Base-by-base conservation (phyloP, 64 coral and sea anemone genomes). In the Actinia equina region DNA sequence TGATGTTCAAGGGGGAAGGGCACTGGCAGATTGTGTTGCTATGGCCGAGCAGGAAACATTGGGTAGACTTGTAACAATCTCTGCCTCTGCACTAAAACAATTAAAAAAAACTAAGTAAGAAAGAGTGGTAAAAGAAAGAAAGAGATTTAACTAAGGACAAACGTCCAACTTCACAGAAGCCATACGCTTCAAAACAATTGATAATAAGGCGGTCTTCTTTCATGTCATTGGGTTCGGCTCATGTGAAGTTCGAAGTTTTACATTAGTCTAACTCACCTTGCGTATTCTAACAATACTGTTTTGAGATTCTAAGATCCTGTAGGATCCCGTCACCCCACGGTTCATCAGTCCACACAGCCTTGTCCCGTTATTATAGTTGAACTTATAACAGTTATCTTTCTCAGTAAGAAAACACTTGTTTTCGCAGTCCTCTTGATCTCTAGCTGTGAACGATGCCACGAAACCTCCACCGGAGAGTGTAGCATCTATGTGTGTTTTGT, bases 1-100 rank as follows among this genome's bases (percentile, higher is more conserved):
- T 30, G 26, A 41, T 74, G 69, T 74, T 74, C 69, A 74, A 74
- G 69, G 69, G 69, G 69, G 69, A 26, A 30, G 69, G 69, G 69
- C 69, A 74, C 69, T 41, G 69, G 69, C 69, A 74, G n/a, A 12
- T 74, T 14, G 69, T 74, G 69, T 74, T 16, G 26, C 69, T 74
- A 10, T 74, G 3, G 27, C 26, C 69, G 26, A 14, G 69, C 23
- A 74, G 25, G 69, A 74, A 74, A 18, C 69, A 74, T 2, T 30
- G 69, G 0, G 69, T 74, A 2, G 69, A 74, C 69, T 14, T 27
- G 69, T 30, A 12, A 16, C 69, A 74, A 14, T 27, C 23, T 41
- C 14, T 0, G 3, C 25, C 25, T 30, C 69, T 25, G 14, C 69
- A 74, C 69, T 74, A 13, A 74, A 74, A 15, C 1, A 74, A 42